These are phyloP conservation scores for Planiliza haematocheilus DNA, from an alignment of 2,113 vertebrate genomes.

Conservation along the genomic window DNA sequence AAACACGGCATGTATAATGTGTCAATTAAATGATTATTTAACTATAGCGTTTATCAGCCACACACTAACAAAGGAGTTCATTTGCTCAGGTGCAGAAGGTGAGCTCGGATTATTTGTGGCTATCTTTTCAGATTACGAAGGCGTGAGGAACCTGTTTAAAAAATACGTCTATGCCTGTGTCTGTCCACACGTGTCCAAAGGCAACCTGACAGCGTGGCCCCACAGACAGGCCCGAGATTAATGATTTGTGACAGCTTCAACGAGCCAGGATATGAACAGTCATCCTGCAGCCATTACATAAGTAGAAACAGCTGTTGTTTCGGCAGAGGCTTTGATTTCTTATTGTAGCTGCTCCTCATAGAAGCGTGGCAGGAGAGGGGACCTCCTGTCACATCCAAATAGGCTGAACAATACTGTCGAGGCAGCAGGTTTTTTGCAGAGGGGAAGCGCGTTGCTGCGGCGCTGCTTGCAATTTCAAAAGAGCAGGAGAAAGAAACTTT, in stretches of 20 bases:
- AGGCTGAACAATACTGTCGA: constrained; percentile 39
- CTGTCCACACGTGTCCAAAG: constrained; percentile 63
- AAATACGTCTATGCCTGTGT: constrained; percentile 53
- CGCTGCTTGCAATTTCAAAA: constrained; percentile 32
- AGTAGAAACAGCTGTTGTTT: constrained; percentile 85
- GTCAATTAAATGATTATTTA: background rate
- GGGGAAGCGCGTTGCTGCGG: constrained; percentile 7
- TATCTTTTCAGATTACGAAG: constrained; percentile 52
- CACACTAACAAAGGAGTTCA: constrained; percentile 21
- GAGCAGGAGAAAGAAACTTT: constrained; percentile 24
- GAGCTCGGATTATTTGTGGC: constrained; percentile 40
- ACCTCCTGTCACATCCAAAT: constrained; percentile 53
- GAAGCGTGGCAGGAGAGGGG: constrained; percentile 44
- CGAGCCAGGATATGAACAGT: constrained; percentile 81
- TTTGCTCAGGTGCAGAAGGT: constrained; percentile 10
- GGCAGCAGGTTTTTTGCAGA: constrained; percentile 30
- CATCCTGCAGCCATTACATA: constrained; percentile 83
- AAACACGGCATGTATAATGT: background rate
- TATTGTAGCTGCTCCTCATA: constrained; percentile 56
- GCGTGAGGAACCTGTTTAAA: constrained; percentile 67
- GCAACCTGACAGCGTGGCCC: constrained; percentile 78
- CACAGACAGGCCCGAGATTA: constrained; percentile 76
- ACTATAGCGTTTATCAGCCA: constrained; percentile 1
- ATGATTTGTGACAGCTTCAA: constrained; percentile 84
- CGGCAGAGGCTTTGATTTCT: constrained; percentile 67